A percentile compares a stretch with the other conserved stretches of the same genome.
Evolutionary conservation across 2,888 invertebrate species (phyloP).

Genomic region (Baccha elongata): DNA sequence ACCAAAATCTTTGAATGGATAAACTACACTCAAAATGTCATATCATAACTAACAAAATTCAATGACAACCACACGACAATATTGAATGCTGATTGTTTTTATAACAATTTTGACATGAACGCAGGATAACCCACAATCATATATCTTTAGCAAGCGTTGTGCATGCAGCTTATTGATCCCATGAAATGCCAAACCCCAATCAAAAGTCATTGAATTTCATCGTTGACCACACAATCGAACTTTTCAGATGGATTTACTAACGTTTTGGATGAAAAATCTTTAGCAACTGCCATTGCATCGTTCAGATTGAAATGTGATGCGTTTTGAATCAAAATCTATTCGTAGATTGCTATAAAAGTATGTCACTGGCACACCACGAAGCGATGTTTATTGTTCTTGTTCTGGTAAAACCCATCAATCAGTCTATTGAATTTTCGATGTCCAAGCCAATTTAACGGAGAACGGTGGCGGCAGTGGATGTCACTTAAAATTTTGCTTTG

Average conservation of each 20-base stretch:
- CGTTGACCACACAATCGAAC: conserved; percentile 15
- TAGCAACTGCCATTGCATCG: background rate
- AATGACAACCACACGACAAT: background rate
- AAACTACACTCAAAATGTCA: conserved; percentile 1
- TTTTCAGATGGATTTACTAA: background rate
- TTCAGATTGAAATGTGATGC: background rate
- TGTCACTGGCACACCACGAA: background rate
- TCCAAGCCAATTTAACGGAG: background rate
- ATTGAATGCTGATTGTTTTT: conserved; percentile 7
- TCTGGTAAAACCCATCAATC: conserved; percentile 12
- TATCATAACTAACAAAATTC: too few species aligned
- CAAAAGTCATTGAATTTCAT: conserved; percentile 20
- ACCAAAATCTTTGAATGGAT: background rate
- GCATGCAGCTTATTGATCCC: background rate
- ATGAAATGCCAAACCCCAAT: background rate
- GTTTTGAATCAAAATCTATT: background rate
- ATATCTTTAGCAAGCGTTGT: too few species aligned
- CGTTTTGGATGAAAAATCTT: background rate
- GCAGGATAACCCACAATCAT: background rate
- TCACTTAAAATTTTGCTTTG: background rate
- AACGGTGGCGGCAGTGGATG: too few species aligned
- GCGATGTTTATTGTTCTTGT: conserved; percentile 2
- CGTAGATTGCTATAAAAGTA: conserved; percentile 2
- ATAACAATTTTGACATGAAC: background rate
- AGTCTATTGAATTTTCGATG: conserved; percentile 4